Evolutionary conservation across 2,113 vertebrate genomes (phyloP).

Genomic region (Equus quagga): DNA sequence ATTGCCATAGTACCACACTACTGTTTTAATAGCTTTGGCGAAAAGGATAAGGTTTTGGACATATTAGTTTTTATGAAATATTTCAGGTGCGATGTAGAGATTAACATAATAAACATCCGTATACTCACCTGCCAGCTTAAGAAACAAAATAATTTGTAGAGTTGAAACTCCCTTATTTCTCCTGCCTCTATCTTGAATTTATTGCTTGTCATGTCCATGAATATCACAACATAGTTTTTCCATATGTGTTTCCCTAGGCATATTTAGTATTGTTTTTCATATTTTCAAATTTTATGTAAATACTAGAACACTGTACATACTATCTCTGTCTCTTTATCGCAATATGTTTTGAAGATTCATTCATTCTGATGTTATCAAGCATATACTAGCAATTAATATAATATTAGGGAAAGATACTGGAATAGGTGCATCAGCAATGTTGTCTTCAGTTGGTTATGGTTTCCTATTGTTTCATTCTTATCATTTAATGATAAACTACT

Average conservation of each 20-base stretch:
- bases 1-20: not conserved
- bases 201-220: not conserved
- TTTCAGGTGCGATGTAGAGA: not conserved
- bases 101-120: not conserved
- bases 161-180: not conserved
- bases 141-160: not conserved
- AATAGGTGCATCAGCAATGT: not conserved
- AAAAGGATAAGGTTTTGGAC: not conserved
- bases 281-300: not conserved
- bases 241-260: not conserved
- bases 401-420: not conserved
- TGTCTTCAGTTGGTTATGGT: not conserved
- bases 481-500: not conserved
- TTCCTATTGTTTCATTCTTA: not conserved
- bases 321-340: not conserved
- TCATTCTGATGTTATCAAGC: not conserved
- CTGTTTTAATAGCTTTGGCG: not conserved
- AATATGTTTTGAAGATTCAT: not conserved
- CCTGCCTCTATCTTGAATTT: not conserved
- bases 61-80: not conserved
- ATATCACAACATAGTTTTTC: not conserved
- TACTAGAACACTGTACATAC: not conserved
- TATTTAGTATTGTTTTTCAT: not conserved
- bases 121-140: not conserved
- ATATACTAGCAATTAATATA: not conserved